A percentile compares a stretch with the other conserved stretches of the same genome.
These are phyloP conservation scores for Cuculus canorus DNA, from an alignment of 2,797 vertebrate species.

Conservation along the genomic window DNA sequence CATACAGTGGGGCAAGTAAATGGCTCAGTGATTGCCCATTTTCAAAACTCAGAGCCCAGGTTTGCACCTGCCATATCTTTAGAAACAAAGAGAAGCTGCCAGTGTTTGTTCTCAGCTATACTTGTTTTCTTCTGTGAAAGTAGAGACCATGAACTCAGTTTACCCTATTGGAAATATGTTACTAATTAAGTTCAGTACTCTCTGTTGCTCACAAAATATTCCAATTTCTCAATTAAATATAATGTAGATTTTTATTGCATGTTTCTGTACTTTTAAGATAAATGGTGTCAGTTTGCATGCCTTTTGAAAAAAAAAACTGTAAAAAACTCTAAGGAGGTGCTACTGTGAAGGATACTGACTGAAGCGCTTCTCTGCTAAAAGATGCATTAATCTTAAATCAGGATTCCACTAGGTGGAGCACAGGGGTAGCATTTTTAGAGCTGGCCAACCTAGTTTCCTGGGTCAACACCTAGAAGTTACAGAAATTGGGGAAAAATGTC, in stretches of 20 bases:
- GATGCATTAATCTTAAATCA: slow-evolving; percentile 40
- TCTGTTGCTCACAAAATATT: background rate
- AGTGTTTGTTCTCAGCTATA: background rate
- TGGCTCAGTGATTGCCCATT: rapidly evolving
- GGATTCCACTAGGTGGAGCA: slow-evolving; percentile 82
- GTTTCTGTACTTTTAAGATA: background rate
- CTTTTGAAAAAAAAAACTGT: background rate
- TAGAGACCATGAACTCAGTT: background rate
- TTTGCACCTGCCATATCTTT: background rate
- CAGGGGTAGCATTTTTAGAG: slow-evolving; percentile 70
- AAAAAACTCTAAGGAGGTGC: background rate
- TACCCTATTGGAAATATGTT: background rate
- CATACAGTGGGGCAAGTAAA: background rate
- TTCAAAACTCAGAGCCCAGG: background rate
- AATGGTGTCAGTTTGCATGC: background rate
- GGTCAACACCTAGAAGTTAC: slow-evolving; percentile 3
- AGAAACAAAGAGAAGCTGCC: background rate
- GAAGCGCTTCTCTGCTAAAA: background rate
- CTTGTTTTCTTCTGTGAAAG: background rate
- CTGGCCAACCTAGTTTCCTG: background rate
- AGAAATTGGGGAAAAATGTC: background rate
- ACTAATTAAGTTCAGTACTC: background rate
- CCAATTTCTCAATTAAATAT: background rate
- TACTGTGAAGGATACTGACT: background rate
- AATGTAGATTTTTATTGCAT: background rate